Conservation (phyloP, 2,888 invertebrate genomes). For the Ecliptopera silaceata region DNA sequence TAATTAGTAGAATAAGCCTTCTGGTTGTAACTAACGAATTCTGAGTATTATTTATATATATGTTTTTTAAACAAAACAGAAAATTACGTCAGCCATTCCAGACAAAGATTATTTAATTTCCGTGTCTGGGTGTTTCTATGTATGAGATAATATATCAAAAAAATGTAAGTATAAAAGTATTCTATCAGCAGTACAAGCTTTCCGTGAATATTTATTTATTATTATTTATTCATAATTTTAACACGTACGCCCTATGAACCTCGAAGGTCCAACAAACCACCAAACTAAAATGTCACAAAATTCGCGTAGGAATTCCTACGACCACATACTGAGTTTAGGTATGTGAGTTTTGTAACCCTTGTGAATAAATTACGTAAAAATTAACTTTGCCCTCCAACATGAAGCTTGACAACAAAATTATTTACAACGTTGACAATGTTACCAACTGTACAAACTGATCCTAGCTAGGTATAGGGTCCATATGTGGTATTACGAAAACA, state of each 20-base stretch:
- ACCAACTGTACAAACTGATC: neutral
- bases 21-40: too few species aligned
- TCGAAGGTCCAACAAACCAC: neutral
- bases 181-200: too few species aligned
- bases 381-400: neutral
- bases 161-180: too few species aligned
- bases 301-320: neutral
- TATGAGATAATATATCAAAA: too few species aligned
- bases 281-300: slow-evolving; percentile 4
- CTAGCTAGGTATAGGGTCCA: too few species aligned
- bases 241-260: neutral
- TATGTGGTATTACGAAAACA: too few species aligned
- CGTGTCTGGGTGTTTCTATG: too few species aligned
- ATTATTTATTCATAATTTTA: neutral
- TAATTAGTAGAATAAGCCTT: too few species aligned
- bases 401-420: neutral
- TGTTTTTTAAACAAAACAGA: too few species aligned
- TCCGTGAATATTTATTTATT: neutral
- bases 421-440: neutral
- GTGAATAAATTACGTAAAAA: slow-evolving; percentile 3
- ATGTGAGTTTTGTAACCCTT: slow-evolving; percentile 9
- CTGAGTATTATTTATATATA: too few species aligned
- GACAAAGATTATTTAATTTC: too few species aligned
- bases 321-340: slow-evolving; percentile 3
- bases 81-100: too few species aligned